Conservation (phyloP, 92 coral and sea anemone genomes). For the Epizoanthus fatuus region DNA sequence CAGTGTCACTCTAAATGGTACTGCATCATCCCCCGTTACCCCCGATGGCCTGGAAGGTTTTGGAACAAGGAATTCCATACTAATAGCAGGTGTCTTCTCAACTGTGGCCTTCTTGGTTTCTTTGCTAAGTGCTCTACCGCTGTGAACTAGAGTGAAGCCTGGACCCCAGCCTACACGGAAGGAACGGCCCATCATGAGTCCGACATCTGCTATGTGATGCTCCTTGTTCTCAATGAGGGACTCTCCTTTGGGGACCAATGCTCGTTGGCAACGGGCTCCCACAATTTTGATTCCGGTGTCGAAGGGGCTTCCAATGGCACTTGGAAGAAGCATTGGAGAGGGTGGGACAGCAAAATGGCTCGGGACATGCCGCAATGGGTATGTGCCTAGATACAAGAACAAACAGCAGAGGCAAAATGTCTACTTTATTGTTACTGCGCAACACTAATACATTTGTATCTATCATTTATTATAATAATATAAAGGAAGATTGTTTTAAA, state of each 20-base stretch:
- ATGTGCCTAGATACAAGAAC: constrained; percentile 47
- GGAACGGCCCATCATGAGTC: constrained; percentile 97
- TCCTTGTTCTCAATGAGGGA: constrained; percentile 84
- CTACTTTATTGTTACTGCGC: not conserved
- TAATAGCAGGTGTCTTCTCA: constrained; percentile 53
- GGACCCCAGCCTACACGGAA: constrained; percentile 99
- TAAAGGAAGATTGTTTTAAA: no score
- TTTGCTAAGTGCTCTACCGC: constrained; percentile 74
- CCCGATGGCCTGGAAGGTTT: constrained; percentile 68
- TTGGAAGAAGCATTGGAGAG: constrained; percentile 92
- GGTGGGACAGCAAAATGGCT: constrained; percentile 69
- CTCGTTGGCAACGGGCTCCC: constrained; percentile 87
- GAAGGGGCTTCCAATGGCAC: constrained; percentile 93
- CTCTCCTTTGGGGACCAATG: constrained; percentile 85
- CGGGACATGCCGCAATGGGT: constrained; percentile 65
- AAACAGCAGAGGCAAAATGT: not conserved
- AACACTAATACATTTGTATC: no score
- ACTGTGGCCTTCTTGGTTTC: constrained; percentile 42
- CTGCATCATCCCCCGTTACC: constrained; percentile 33
- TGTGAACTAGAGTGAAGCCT: constrained; percentile 84
- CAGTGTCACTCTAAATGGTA: constrained; percentile 77
- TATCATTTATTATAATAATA: no score
- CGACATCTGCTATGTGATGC: constrained; percentile 86
- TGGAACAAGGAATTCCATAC: constrained; percentile 73
- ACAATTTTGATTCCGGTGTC: constrained; percentile 92